Evolutionary conservation across 2,888 invertebrate species (phyloP).

Genomic region (Ditula angustiorana): DNA sequence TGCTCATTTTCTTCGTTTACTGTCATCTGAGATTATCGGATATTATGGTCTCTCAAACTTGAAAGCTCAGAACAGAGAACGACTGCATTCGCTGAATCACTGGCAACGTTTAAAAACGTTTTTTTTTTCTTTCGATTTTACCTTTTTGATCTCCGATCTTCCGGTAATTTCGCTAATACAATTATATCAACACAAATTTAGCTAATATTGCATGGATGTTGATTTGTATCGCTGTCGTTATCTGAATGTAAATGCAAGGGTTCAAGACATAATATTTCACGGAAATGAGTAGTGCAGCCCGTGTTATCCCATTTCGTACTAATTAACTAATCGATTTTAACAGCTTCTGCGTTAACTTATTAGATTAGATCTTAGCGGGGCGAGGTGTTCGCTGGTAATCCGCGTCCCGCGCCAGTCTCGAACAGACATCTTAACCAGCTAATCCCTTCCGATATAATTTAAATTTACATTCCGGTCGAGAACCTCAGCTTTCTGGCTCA

Average conservation of each 20-base stretch:
- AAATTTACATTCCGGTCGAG: not conserved
- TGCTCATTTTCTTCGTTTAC: too few relatives aligned
- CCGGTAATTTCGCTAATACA: too few relatives aligned
- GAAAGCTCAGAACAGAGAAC: too few relatives aligned
- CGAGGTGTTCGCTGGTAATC: conserved; percentile 16
- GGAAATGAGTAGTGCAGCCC: conserved; percentile 55
- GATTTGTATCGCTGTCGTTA: not conserved
- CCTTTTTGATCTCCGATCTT: too few relatives aligned
- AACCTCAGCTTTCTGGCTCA: not conserved
- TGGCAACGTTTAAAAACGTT: too few relatives aligned
- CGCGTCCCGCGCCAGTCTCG: not conserved
- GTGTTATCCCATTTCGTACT: conserved; percentile 54
- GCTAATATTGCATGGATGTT: too few relatives aligned
- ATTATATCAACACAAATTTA: too few relatives aligned
- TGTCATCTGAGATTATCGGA: too few relatives aligned
- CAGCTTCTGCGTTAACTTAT: conserved; percentile 45
- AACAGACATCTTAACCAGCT: conserved; percentile 4
- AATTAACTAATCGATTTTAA: conserved; percentile 64
- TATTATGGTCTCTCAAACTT: too few relatives aligned
- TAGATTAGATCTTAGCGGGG: conserved; percentile 45
- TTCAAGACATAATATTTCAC: conserved; percentile 46
- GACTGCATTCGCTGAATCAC: too few relatives aligned
- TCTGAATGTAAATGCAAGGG: too few relatives aligned
- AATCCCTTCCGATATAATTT: conserved; percentile 1
- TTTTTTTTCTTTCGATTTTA: too few relatives aligned